Evolutionary conservation across 1,140 invertebrate genomes (phyloP).

Genomic region (Cydia pomonella): DNA sequence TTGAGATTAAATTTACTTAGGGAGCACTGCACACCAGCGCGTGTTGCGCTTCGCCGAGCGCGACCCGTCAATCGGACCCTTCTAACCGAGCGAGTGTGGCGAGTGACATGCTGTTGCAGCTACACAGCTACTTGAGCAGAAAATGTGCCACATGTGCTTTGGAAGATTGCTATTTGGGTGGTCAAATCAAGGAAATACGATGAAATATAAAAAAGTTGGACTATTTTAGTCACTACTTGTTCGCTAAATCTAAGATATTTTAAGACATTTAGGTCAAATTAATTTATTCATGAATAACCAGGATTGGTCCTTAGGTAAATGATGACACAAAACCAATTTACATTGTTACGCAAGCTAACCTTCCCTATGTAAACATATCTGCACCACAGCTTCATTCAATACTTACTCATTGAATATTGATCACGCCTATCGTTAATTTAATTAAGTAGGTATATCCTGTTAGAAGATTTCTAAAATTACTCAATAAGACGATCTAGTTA

Average conservation of each 20-base stretch:
- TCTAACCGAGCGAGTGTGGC: constrained; percentile 28
- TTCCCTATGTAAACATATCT: constrained; percentile 21
- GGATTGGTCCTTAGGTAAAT: constrained; percentile 1
- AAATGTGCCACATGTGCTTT: constrained; percentile 7
- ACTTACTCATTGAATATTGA: constrained; percentile 28
- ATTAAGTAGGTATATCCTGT: constrained; percentile 18
- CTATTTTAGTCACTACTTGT: no score
- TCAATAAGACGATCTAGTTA: constrained; percentile 8
- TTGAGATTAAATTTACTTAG: constrained; percentile 52
- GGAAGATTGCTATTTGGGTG: not conserved
- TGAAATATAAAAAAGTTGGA: no score
- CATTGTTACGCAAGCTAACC: constrained; percentile 29
- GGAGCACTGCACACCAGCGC: constrained; percentile 45
- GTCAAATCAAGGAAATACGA: no score
- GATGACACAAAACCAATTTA: constrained; percentile 31
- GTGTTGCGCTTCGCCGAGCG: constrained; percentile 60
- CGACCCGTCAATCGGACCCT: constrained; percentile 50
- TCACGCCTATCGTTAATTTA: constrained; percentile 27
- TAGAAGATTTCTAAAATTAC: constrained; percentile 31
- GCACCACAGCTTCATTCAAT: constrained; percentile 21
- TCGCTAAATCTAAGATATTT: no score
- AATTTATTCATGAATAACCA: constrained; percentile 31
- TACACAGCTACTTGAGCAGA: constrained; percentile 1
- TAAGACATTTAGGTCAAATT: not conserved
- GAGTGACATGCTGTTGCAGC: constrained; percentile 29